Evolutionary conservation across 2,113 vertebrate species (phyloP), one percentile per base, ranked within the genome.

Genomic region (Zosterops hypoxanthus): DNA sequence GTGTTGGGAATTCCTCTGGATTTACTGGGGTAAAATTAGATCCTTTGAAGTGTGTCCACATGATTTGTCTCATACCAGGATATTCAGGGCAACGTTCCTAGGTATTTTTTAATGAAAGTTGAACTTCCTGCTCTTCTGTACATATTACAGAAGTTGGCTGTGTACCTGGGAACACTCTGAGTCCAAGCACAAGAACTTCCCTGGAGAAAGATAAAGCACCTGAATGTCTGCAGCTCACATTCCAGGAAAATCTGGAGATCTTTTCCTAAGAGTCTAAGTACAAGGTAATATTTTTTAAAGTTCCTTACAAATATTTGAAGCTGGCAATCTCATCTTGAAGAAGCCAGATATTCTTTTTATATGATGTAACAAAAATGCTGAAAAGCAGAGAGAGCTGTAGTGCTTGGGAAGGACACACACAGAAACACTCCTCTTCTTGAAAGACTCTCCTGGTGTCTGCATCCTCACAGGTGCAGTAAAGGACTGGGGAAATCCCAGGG

Each of bases 231-330:
- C 82, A 91, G 39, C 47, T 88, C 79, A 47, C 65, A 64, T 95
- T 90, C 78, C 94, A 95, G 82, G 88, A 73, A 56, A 93, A 66
- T 77, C 55, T 95, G 59, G 85, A 69, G 46, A 33, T 82, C 9
- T 71, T 70, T 75, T 87, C 57, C 25, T 76, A 13, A 61, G 39
- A 59, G 26, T 53, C 36, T 63, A 61, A 91, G 41, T 66, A 55
- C 33, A 65, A 88, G 64, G 24, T 66, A 75, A 2, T 52, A 59
- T 42, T 92, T 92, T 78, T 2, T 3, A 34, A 86, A 73, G 69
- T 81, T 93, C 76, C 28, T 78, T 86, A 49, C 53, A 80, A 86
- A 22, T 81, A 52, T 53, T 64, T 79, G 69, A 89, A 82, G 49
- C 33, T 82, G 69, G 13, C 49, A 60, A 0, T 64, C 36, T 56